Evolutionary conservation across 2,113 vertebrate species (phyloP).

Genomic region (Daboia siamensis): DNA sequence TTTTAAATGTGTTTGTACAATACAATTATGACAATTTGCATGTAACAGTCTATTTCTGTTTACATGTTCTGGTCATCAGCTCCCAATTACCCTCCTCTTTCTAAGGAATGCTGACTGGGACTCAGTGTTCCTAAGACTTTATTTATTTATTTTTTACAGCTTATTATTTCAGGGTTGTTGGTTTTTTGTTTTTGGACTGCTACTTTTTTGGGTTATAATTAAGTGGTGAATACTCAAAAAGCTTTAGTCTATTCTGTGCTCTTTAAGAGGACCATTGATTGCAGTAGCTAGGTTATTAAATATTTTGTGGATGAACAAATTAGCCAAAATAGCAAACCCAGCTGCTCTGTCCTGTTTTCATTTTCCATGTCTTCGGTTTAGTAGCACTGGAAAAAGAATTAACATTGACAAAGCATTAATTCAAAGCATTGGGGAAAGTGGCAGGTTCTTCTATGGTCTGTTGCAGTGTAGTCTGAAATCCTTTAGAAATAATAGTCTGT

Average conservation of each 20-base stretch:
- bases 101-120: not conserved
- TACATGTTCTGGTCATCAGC: not conserved
- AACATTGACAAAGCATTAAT: not conserved
- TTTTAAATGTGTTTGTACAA: not conserved
- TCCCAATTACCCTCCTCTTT: not conserved
- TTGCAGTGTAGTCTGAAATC: not conserved
- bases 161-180: not conserved
- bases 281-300: not conserved
- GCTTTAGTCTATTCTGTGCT: not conserved
- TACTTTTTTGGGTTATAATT: not conserved
- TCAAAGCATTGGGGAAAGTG: not conserved
- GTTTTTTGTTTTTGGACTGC: not conserved
- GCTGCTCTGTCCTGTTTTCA: not conserved
- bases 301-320: not conserved
- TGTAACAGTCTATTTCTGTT: not conserved
- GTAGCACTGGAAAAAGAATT: not conserved
- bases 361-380: not conserved
- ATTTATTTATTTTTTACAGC: not conserved
- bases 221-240: not conserved
- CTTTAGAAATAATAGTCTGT: not conserved
- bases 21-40: not conserved
- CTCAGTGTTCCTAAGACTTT: not conserved
- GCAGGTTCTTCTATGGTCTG: not conserved
- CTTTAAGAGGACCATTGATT: not conserved
- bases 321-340: not conserved